Evolutionary conservation across 2,888 invertebrate genomes (phyloP).

Genomic region (Bursaphelenchus okinawaensis): DNA sequence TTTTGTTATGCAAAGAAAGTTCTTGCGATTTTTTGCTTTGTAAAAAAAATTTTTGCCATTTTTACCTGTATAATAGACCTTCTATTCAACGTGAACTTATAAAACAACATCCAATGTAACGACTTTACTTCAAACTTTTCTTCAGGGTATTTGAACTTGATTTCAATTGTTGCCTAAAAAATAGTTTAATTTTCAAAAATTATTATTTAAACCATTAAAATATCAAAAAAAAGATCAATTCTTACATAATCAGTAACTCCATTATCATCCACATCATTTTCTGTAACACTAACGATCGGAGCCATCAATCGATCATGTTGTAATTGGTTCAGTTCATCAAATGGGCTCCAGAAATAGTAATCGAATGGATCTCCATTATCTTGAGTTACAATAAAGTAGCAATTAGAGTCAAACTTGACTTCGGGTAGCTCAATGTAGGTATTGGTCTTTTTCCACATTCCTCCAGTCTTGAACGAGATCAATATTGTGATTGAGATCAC

Average conservation of each 20-base stretch:
- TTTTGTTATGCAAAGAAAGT: constrained; percentile 22
- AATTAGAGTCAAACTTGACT: constrained; percentile 15
- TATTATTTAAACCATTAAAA: background rate
- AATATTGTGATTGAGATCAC: constrained; percentile 7
- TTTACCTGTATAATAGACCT: constrained; percentile 26
- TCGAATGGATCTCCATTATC: constrained; percentile 4
- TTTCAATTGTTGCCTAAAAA: constrained; percentile 13
- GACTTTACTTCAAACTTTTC: constrained; percentile 14
- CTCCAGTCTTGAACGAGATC: constrained; percentile 8
- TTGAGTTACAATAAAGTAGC: constrained; percentile 17
- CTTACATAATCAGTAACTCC: background rate
- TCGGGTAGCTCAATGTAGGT: constrained; percentile 33
- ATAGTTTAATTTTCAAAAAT: background rate
- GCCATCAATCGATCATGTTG: constrained; percentile 21
- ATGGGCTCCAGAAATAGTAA: constrained; percentile 29
- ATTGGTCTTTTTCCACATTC: constrained; percentile 29
- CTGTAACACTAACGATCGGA: constrained; percentile 17
- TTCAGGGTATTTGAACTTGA: constrained; percentile 7
- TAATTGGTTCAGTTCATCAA: constrained; percentile 20
- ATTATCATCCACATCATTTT: constrained; percentile 20
- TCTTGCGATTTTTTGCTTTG: no score
- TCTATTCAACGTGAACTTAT: constrained; percentile 24
- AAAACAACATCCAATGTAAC: constrained; percentile 21
- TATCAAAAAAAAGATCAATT: background rate
- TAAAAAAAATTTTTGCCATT: constrained; percentile 6